Evolutionary conservation across 2,113 vertebrate species (phyloP).

Genomic region (Larimichthys polyactis): DNA sequence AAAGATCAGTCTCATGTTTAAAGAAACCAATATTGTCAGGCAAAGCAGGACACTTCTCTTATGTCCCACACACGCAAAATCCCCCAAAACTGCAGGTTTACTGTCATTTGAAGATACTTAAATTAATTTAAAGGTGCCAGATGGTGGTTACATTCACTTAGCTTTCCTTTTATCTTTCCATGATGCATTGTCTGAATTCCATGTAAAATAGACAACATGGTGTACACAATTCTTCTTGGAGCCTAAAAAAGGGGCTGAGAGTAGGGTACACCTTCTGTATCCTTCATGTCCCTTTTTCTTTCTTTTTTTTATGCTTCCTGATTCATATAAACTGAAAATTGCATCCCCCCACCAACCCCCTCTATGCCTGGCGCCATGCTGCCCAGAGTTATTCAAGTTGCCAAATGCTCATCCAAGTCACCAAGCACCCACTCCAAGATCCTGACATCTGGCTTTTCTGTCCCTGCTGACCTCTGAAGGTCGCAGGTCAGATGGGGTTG

Average conservation of each 20-base stretch:
- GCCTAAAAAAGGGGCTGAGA: background rate
- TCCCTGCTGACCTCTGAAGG: slow-evolving; percentile 86
- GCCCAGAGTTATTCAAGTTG: slow-evolving; percentile 87
- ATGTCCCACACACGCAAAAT: background rate
- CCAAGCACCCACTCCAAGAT: slow-evolving; percentile 85
- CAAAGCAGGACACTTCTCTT: too few species aligned
- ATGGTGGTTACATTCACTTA: background rate
- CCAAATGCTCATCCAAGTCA: slow-evolving; percentile 83
- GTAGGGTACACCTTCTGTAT: background rate
- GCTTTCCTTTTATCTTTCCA: background rate
- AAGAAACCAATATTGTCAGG: too few species aligned
- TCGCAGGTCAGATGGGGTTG: slow-evolving; percentile 82
- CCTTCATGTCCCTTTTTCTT: background rate
- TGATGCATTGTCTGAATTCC: background rate
- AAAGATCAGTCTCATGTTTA: too few species aligned
- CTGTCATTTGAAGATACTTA: background rate
- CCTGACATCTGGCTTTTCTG: slow-evolving; percentile 92
- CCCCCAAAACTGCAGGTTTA: too few species aligned
- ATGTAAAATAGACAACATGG: background rate
- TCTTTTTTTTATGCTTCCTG: background rate
- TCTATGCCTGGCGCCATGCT: slow-evolving; percentile 84
- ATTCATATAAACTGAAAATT: background rate
- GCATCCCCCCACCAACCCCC: background rate
- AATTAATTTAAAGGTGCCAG: background rate
- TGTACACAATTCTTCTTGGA: background rate